Base-by-base conservation (phyloP, 2,113 vertebrate species). In the Podarcis cretensis region DNA sequence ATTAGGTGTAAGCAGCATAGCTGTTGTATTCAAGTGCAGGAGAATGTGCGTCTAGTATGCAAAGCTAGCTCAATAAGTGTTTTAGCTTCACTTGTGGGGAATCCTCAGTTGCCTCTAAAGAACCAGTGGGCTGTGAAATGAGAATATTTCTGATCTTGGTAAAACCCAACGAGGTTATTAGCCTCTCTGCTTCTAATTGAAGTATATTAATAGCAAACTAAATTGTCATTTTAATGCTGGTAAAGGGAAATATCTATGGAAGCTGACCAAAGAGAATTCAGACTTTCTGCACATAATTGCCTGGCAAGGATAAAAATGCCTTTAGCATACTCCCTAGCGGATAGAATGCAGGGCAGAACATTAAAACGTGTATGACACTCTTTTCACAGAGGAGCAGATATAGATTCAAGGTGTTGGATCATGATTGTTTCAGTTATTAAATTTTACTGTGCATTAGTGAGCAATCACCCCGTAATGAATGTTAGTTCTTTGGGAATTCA, bases 51-150 rank as follows among this genome's bases (percentile, higher is more conserved):
- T 54, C 8, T 71, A 32, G 43, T 71, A 66, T 69, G 6, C n/a
- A 79, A 35, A 86, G 57, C 13, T 65, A 23, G 76, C n/a, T 79
- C 66, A 78, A 77, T 68, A 48, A 63, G 40, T 32, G 7, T 30
- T 92, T 76, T 48, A 0, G 1, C 81, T 86, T 89, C 88, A 92
- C 86, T 93, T 90, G 23, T 37, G 82, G 57, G 85, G 37, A 75
- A 91, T 80, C 37, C 82, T 86, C 57, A 89, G 21, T 12, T 88
- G 48, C 89, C 48, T 74, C 66, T 59, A 13, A 25, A 35, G 12
- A 90, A 79, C 74, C 87, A 65, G 74, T 40, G 30, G 91, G 21
- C 86, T 78, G 13, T 90, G 89, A 95, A 92, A 93, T 87, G 71
- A 93, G 81, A 94, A 88, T 25, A 30, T 63, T 89, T 92, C 63